These are phyloP conservation scores for Illadopsis cleaveri DNA, from an alignment of 2,113 vertebrate genomes.

Conservation along the genomic window DNA sequence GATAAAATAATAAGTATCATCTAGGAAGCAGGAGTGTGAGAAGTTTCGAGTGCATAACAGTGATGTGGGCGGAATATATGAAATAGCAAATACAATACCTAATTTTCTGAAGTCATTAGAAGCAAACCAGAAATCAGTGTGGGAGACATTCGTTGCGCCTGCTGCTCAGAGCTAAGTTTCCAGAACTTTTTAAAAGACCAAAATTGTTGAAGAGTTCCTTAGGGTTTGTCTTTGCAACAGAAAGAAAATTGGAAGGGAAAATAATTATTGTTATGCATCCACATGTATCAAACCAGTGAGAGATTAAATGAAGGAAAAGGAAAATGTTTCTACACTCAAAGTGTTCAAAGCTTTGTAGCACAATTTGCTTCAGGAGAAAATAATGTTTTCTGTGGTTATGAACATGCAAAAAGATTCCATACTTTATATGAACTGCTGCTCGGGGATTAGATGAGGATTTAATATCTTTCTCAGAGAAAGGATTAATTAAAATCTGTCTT, in stretches of 20 bases:
- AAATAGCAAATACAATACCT: not conserved
- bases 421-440: not conserved
- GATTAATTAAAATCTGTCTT: conserved; percentile 43
- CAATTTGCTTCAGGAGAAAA: conserved; percentile 16
- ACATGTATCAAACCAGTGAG: not conserved
- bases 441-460: conserved; percentile 40
- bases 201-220: not conserved
- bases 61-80: not conserved
- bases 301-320: not conserved
- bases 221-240: not conserved
- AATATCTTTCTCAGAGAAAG: conserved; percentile 1
- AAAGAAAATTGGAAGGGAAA: not conserved
- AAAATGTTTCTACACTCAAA: not conserved
- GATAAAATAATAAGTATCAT: not conserved
- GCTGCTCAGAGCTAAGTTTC: not conserved
- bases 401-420: not conserved
- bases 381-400: not conserved
- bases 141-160: not conserved
- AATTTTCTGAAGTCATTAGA: not conserved
- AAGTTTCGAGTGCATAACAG: not conserved
- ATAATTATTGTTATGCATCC: not conserved
- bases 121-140: not conserved
- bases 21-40: not conserved
- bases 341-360: not conserved
- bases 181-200: not conserved